Percentiles rank a stretch among this genome's conserved stretches.
Evolutionary conservation across 2,113 vertebrate species (phyloP).

Genomic region (Noturus placidus): DNA sequence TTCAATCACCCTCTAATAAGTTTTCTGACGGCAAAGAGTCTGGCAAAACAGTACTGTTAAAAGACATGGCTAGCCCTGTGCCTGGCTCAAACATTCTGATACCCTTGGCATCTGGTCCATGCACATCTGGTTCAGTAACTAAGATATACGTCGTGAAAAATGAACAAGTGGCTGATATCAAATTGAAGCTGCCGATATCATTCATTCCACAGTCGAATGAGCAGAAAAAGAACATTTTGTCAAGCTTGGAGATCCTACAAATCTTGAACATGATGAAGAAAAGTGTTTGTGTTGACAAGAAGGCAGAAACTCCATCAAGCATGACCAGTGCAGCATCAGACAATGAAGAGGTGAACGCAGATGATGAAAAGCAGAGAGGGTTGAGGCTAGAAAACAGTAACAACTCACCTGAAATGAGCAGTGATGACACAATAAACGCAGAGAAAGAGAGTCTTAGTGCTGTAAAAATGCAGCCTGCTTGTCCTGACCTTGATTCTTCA

Average conservation of each 20-base stretch:
- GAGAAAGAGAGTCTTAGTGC: background rate
- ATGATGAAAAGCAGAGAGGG: background rate
- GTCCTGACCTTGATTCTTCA: background rate
- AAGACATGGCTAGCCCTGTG: background rate
- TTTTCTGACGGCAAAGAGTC: background rate
- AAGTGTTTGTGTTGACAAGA: background rate
- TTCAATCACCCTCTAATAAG: background rate
- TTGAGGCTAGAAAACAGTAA: background rate
- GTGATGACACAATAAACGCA: background rate
- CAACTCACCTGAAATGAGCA: background rate
- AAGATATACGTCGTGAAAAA: background rate
- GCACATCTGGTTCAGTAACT: background rate
- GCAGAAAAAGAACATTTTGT: background rate
- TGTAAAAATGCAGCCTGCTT: background rate
- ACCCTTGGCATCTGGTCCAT: conserved; percentile 6
- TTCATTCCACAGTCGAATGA: background rate
- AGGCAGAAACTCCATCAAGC: background rate
- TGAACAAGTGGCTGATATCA: background rate
- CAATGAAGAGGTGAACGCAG: background rate
- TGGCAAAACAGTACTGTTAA: background rate
- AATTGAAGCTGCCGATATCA: background rate
- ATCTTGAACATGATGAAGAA: background rate
- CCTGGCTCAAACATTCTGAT: conserved; percentile 27
- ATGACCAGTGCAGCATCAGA: background rate
- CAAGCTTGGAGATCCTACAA: background rate